Evolutionary conservation across 2,888 invertebrate species (phyloP).

Genomic region (Atrina japonica): DNA sequence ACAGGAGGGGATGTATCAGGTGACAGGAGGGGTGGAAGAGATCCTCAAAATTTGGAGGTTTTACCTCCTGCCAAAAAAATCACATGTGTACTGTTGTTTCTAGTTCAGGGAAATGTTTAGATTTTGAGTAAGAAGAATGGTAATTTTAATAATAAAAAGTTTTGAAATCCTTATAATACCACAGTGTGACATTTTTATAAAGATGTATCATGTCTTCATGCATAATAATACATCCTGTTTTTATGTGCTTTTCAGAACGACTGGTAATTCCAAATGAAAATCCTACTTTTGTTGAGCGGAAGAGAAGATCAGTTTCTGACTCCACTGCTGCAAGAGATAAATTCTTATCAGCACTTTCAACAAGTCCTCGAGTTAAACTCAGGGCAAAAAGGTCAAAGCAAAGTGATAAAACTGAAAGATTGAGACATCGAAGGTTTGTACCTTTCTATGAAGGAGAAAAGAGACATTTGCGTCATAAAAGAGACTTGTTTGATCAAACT

Average conservation of each 20-base stretch:
- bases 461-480: slow-evolving; percentile 55
- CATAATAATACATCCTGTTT: too few relatives aligned
- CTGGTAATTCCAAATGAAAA: slow-evolving; percentile 68
- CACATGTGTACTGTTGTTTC: too few relatives aligned
- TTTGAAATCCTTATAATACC: too few relatives aligned
- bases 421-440: slow-evolving; percentile 47
- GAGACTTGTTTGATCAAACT: slow-evolving; percentile 72
- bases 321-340: slow-evolving; percentile 32
- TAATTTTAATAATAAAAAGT: too few relatives aligned
- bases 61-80: too few relatives aligned
- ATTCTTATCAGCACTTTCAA: slow-evolving; percentile 43
- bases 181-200: too few relatives aligned
- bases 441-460: slow-evolving; percentile 53
- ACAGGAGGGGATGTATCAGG: too few relatives aligned
- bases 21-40: too few relatives aligned
- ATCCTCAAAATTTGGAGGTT: too few relatives aligned
- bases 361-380: slow-evolving; percentile 49
- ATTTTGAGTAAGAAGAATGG: too few relatives aligned
- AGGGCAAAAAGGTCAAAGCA: slow-evolving; percentile 31
- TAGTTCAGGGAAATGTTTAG: too few relatives aligned
- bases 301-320: slow-evolving; percentile 49
- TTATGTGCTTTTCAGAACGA: slow-evolving; percentile 66
- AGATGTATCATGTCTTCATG: too few relatives aligned
- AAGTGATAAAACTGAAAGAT: background rate
- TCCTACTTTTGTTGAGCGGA: slow-evolving; percentile 65